Evolutionary conservation across 1,140 invertebrate species (phyloP).

Genomic region (Fragariocoptes setiger): DNA sequence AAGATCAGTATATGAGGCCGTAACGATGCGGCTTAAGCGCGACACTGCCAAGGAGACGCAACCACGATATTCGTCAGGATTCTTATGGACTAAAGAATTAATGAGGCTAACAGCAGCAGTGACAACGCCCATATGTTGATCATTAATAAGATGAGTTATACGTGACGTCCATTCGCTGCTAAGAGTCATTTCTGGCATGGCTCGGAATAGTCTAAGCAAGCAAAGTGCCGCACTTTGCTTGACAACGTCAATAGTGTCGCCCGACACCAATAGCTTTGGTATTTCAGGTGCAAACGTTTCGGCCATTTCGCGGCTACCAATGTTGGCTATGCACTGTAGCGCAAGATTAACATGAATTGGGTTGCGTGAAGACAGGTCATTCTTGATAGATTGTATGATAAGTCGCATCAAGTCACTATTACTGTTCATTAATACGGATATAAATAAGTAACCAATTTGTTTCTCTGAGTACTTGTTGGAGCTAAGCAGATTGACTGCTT

Average conservation of each 20-base stretch:
- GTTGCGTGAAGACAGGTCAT: slow-evolving; percentile 82
- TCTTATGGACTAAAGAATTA: slow-evolving; percentile 87
- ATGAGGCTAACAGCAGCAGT: slow-evolving; percentile 92
- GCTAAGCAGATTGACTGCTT: slow-evolving; percentile 95
- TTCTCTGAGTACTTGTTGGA: slow-evolving; percentile 99
- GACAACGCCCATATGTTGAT: slow-evolving; percentile 95
- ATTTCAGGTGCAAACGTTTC: slow-evolving; percentile 94
- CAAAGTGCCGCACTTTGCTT: slow-evolving; percentile 97
- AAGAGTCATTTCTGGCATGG: slow-evolving; percentile 66
- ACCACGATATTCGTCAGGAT: slow-evolving; percentile 95
- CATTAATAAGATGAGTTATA: slow-evolving; percentile 92
- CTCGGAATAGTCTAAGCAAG: slow-evolving; percentile 62
- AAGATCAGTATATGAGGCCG: slow-evolving; percentile 83
- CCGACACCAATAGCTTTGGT: slow-evolving; percentile 83
- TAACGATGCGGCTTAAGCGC: slow-evolving; percentile 77
- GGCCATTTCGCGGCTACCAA: slow-evolving; percentile 97
- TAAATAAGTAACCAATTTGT: slow-evolving; percentile 37
- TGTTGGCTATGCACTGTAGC: slow-evolving; percentile 98
- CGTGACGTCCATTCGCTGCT: slow-evolving; percentile 93
- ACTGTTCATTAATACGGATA: slow-evolving; percentile 72
- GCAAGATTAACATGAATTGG: slow-evolving; percentile 94
- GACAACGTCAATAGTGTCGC: slow-evolving; percentile 95
- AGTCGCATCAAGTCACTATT: slow-evolving; percentile 96
- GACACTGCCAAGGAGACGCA: slow-evolving; percentile 93
- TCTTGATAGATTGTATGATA: slow-evolving; percentile 97